Conservation (phyloP, 2,888 invertebrate species). For the Amphimallon solstitiale region DNA sequence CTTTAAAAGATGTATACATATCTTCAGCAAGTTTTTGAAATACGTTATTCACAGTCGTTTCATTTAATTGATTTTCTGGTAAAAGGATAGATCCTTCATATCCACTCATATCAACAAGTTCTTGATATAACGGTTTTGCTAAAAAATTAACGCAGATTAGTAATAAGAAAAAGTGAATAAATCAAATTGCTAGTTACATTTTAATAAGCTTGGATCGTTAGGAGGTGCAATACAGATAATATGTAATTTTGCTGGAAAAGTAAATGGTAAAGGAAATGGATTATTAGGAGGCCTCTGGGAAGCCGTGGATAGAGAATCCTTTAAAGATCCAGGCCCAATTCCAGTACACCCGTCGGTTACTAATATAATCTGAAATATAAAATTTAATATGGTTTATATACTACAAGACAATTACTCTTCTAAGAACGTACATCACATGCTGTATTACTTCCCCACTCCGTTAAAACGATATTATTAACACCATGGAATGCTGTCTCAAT, state of each 20-base stretch:
- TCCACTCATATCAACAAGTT: conserved; percentile 80
- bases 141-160: conserved; percentile 54
- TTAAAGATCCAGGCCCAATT: conserved; percentile 72
- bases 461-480: conserved; percentile 80
- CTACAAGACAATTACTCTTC: not conserved
- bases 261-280: conserved; percentile 78
- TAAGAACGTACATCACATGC: conserved; percentile 76
- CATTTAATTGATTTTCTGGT: conserved; percentile 65
- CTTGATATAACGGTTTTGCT: conserved; percentile 80
- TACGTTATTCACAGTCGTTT: conserved; percentile 64
- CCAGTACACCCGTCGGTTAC: conserved; percentile 83
- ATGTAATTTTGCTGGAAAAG: conserved; percentile 84
- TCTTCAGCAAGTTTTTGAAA: conserved; percentile 77
- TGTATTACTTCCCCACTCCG: conserved; percentile 91
- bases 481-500: conserved; percentile 83
- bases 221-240: conserved; percentile 76
- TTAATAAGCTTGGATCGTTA: conserved; percentile 68
- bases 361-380: conserved; percentile 68
- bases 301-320: conserved; percentile 66
- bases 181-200: conserved; percentile 52
- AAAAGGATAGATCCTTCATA: conserved; percentile 71
- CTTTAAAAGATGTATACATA: conserved; percentile 79
- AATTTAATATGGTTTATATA: not conserved
- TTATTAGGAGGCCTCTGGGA: conserved; percentile 62
- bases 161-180: not conserved